Evolutionary conservation across 2,797 vertebrate genomes (phyloP).

Genomic region (Helarctos malayanus): DNA sequence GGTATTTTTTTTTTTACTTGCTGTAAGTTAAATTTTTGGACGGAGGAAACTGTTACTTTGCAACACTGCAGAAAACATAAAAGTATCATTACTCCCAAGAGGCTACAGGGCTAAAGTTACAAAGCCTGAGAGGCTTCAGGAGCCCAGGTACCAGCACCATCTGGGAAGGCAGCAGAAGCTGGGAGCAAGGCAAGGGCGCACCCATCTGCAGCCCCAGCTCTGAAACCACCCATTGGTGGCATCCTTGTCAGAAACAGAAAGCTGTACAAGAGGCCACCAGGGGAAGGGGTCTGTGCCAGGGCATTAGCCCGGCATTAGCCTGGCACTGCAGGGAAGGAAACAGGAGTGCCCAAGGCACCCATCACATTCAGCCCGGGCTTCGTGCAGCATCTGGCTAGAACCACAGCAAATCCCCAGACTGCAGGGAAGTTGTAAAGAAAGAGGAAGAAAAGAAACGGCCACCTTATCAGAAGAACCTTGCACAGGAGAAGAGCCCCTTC

Average conservation of each 20-base stretch:
- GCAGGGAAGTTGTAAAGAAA: rapidly evolving
- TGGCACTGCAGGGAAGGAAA: background rate
- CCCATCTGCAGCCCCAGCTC: background rate
- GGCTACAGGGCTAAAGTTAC: rapidly evolving
- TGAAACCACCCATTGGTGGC: rapidly evolving
- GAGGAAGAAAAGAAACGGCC: background rate
- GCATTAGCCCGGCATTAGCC: rapidly evolving
- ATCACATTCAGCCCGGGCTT: background rate
- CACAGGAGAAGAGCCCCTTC: background rate
- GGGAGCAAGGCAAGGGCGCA: rapidly evolving
- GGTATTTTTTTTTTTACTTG: background rate
- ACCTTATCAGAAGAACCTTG: background rate
- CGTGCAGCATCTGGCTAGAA: no score
- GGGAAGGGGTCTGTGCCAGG: rapidly evolving
- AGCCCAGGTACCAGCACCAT: rapidly evolving
- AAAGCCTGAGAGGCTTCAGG: background rate
- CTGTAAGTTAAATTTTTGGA: background rate
- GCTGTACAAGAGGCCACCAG: rapidly evolving
- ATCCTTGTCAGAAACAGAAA: background rate
- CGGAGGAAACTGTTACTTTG: background rate
- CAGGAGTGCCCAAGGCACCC: rapidly evolving
- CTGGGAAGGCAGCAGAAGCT: rapidly evolving
- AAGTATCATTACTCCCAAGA: background rate
- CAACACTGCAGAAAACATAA: background rate
- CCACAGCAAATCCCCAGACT: background rate